Evolutionary conservation across 2,797 vertebrate species (phyloP).

Genomic region (Erithacus rubecula): DNA sequence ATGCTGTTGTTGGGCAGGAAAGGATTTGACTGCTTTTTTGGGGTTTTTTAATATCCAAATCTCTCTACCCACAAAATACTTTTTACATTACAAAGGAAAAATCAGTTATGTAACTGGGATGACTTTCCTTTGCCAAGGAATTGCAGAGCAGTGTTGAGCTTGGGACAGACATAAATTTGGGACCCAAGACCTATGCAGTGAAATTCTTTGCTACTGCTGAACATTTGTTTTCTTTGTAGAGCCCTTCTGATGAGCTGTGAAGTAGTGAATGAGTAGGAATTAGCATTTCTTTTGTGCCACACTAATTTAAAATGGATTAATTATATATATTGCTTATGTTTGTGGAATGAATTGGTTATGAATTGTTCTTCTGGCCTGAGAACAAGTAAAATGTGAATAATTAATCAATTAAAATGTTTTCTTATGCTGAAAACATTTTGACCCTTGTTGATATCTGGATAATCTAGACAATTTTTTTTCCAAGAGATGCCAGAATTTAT

Average conservation of each 20-base stretch:
- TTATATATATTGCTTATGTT: background rate
- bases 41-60: slow-evolving; percentile 10
- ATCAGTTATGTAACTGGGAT: slow-evolving; percentile 47
- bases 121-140: slow-evolving; percentile 24
- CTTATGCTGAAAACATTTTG: slow-evolving; percentile 4
- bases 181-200: slow-evolving; percentile 26
- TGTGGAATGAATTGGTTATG: background rate
- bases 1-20: background rate
- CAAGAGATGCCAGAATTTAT: background rate
- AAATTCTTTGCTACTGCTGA: slow-evolving; percentile 32
- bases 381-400: background rate
- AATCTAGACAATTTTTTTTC: background rate
- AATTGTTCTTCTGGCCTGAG: background rate
- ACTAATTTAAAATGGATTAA: background rate
- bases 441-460: background rate
- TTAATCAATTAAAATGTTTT: background rate
- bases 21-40: background rate
- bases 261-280: slow-evolving; percentile 7
- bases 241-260: slow-evolving; percentile 19
- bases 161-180: background rate
- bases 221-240: slow-evolving; percentile 16
- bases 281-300: background rate
- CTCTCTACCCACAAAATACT: slow-evolving; percentile 53
- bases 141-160: slow-evolving; percentile 25
- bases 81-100: slow-evolving; percentile 59